Evolutionary conservation across 2,888 invertebrate genomes (phyloP).

Genomic region (Aromia moschata): DNA sequence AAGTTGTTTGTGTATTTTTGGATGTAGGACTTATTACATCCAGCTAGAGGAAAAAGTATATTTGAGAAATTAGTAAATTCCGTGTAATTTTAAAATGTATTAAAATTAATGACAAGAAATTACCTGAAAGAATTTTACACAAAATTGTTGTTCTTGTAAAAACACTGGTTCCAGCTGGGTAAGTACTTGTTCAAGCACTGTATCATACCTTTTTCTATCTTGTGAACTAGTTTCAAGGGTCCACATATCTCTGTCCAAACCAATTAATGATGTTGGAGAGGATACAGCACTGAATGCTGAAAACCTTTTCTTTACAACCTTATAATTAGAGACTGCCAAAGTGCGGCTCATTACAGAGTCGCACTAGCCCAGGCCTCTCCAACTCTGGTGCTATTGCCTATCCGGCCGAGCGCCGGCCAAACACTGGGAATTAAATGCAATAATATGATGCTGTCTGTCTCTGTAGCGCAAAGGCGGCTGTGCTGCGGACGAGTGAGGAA

Average conservation of each 20-base stretch:
- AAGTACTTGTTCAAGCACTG: slow-evolving; percentile 84
- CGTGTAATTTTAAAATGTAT: no score
- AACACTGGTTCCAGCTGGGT: slow-evolving; percentile 91
- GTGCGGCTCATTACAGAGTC: no score
- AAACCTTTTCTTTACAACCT: no score
- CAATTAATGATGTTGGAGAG: slow-evolving; percentile 63
- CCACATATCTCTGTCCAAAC: slow-evolving; percentile 73
- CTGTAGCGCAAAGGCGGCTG: no score
- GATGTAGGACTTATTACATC: slow-evolving; percentile 67
- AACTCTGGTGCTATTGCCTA: no score
- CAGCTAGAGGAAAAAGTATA: no score
- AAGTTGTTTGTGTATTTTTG: slow-evolving; percentile 68
- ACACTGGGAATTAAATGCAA: no score
- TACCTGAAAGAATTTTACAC: slow-evolving; percentile 86
- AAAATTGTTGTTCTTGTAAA: slow-evolving; percentile 94
- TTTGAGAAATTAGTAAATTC: no score
- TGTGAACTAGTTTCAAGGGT: slow-evolving; percentile 70
- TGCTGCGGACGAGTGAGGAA: no score
- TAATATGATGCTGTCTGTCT: no score
- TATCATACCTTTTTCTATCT: slow-evolving; percentile 70
- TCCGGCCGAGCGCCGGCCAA: no score
- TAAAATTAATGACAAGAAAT: slow-evolving; percentile 10
- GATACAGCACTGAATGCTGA: slow-evolving; percentile 47
- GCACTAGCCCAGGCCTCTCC: no score
- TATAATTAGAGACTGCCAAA: slow-evolving; percentile 22